phyloP scores from a whole-genome alignment of 1,140 invertebrate genomes.

The Babylonia areolata region DNA sequence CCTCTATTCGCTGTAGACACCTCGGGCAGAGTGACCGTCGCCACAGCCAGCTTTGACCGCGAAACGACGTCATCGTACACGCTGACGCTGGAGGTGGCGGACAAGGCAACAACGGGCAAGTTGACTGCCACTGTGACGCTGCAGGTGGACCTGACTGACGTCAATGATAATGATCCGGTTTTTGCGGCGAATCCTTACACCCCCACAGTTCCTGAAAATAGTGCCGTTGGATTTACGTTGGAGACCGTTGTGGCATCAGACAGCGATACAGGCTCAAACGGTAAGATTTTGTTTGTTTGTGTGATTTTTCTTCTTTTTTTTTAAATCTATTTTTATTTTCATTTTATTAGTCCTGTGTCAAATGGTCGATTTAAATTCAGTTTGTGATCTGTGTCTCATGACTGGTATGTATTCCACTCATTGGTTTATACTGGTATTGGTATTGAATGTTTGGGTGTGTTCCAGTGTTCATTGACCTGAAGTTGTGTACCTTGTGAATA shows the following conservation, averaged over 20 bases:
- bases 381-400: too few species aligned
- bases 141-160: slow-evolving; percentile 79
- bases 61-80: slow-evolving; percentile 50
- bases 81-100: slow-evolving; percentile 46
- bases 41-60: slow-evolving; percentile 51
- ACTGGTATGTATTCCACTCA: too few species aligned
- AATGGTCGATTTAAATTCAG: too few species aligned
- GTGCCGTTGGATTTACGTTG: slow-evolving; percentile 84
- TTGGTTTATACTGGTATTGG: too few species aligned
- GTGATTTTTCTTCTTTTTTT: not conserved
- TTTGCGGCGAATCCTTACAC: slow-evolving; percentile 77
- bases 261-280: slow-evolving; percentile 80
- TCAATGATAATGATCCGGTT: slow-evolving; percentile 94
- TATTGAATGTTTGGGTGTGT: too few species aligned
- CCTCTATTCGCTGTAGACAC: slow-evolving; percentile 37
- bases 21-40: slow-evolving; percentile 41
- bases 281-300: too few species aligned
- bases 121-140: slow-evolving; percentile 45
- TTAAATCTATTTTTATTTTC: not conserved
- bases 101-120: slow-evolving; percentile 46
- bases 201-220: slow-evolving; percentile 54
- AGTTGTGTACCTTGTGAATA: too few species aligned
- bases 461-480: too few species aligned
- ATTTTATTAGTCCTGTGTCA: too few species aligned
- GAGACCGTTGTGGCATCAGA: slow-evolving; percentile 89